Conservation (phyloP, 2,888 invertebrate species). For the Amphiduros pacificus region DNA sequence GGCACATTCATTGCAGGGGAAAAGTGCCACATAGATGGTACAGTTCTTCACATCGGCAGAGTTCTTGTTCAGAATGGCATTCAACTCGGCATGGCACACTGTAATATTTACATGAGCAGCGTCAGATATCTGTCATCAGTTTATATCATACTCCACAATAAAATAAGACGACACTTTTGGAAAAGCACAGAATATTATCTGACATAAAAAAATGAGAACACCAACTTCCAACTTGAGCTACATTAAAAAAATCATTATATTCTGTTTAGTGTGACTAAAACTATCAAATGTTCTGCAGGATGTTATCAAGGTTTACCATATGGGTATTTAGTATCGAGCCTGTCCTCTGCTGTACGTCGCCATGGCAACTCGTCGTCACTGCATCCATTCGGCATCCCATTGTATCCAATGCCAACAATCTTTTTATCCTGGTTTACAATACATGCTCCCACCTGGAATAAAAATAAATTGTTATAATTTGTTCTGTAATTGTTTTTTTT, state of each 20-base stretch:
- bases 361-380: constrained; percentile 88
- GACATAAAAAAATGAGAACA: no score
- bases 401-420: constrained; percentile 93
- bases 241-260: no score
- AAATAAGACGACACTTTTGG: no score
- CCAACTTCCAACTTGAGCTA: no score
- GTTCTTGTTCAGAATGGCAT: constrained; percentile 93
- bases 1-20: constrained; percentile 97
- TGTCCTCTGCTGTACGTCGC: constrained; percentile 69
- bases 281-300: background rate
- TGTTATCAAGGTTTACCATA: constrained; percentile 70
- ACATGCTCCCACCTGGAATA: constrained; percentile 75
- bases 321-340: constrained; percentile 76
- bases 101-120: no score
- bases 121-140: no score
- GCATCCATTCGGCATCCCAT: constrained; percentile 92
- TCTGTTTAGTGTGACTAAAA: no score
- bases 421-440: constrained; percentile 84
- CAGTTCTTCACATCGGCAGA: constrained; percentile 76
- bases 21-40: constrained; percentile 83
- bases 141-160: no score
- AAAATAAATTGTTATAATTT: no score
- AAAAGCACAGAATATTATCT: no score
- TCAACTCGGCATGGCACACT: constrained; percentile 98
- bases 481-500: no score